A percentile compares a stretch with the other conserved stretches of the same genome.
These are phyloP conservation scores for Athalia circularis DNA, from an alignment of 2,888 invertebrate genomes.

Conservation along the genomic window DNA sequence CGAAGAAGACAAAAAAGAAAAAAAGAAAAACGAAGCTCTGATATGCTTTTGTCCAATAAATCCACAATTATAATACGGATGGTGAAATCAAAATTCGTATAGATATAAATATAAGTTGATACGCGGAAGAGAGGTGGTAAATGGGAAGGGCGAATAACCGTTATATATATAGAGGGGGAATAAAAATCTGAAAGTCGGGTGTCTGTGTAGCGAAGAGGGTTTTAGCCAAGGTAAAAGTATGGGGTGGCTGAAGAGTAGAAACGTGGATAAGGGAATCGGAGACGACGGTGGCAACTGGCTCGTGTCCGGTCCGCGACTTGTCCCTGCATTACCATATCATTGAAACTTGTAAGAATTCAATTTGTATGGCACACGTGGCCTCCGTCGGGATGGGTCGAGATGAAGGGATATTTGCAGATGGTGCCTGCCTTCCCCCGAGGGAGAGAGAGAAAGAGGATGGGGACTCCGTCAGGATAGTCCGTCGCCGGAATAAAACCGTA, in stretches of 20 bases:
- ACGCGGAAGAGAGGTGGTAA: too few species aligned
- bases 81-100: too few species aligned
- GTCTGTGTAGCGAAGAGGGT: neutral
- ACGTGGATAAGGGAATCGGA: constrained; percentile 19
- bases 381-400: constrained; percentile 49
- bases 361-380: constrained; percentile 63
- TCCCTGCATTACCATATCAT: constrained; percentile 62
- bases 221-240: neutral
- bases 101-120: too few species aligned
- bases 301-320: constrained; percentile 61
- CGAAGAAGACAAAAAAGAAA: neutral
- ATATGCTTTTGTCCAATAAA: too few species aligned
- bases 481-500: constrained; percentile 6
- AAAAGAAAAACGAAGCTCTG: neutral
- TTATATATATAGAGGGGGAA: neutral
- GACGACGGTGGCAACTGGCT: constrained; percentile 42
- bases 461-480: constrained; percentile 24
- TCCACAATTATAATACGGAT: too few species aligned
- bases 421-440: constrained; percentile 57
- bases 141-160: too few species aligned
- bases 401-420: constrained; percentile 63
- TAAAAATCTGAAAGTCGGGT: constrained; percentile 35
- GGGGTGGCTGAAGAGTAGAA: neutral
- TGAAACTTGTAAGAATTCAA: constrained; percentile 63
- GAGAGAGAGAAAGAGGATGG: constrained; percentile 26